Evolutionary conservation across 2,888 invertebrate species (phyloP).

Genomic region (Ramazzottius varieornatus): DNA sequence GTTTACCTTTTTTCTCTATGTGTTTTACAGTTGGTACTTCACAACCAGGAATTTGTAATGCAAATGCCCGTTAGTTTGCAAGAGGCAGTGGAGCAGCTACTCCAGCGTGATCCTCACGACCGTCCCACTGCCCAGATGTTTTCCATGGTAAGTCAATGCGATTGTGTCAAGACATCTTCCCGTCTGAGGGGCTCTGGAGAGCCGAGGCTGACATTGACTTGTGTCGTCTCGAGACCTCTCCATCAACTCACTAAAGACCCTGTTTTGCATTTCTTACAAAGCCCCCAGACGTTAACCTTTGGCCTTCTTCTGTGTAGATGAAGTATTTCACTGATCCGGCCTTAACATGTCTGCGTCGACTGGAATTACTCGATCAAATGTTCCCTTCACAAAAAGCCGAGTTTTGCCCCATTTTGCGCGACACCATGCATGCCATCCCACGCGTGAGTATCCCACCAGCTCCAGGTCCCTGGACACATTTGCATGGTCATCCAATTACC

Average conservation of each 20-base stretch:
- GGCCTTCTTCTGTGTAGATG: background rate
- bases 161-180: too few relatives aligned
- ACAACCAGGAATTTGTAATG: constrained; percentile 6
- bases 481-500: too few relatives aligned
- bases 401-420: background rate
- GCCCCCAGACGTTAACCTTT: too few relatives aligned
- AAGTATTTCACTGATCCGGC: background rate
- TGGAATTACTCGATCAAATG: background rate
- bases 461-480: too few relatives aligned
- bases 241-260: too few relatives aligned
- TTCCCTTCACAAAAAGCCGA: constrained; percentile 2
- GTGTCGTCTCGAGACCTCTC: too few relatives aligned
- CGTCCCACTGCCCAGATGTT: constrained; percentile 71
- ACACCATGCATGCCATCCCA: background rate
- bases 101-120: constrained; percentile 53
- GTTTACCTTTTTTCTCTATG: too few relatives aligned
- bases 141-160: constrained; percentile 38
- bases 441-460: background rate
- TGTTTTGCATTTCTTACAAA: too few relatives aligned
- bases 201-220: too few relatives aligned
- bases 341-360: background rate
- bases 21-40: constrained; percentile 12
- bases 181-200: too few relatives aligned
- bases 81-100: constrained; percentile 51
- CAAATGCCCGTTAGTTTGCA: constrained; percentile 53